A percentile compares a stretch with the other conserved stretches of the same genome.
phyloP scores from a whole-genome alignment of 2,113 vertebrate genomes.

The Tinamus guttatus region DNA sequence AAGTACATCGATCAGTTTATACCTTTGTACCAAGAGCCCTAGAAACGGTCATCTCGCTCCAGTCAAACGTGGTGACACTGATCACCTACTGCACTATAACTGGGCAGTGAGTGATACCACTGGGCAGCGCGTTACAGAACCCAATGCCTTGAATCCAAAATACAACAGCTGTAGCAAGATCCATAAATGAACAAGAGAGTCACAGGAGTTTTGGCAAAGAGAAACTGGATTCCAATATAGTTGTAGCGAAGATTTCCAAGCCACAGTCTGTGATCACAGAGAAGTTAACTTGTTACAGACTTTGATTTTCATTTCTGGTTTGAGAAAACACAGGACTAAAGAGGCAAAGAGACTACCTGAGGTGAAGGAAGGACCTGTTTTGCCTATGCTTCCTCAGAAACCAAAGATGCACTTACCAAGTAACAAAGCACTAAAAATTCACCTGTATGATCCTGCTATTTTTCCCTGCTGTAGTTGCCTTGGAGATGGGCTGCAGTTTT shows the following conservation, averaged over 20 bases:
- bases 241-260: background rate
- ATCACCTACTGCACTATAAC: fast-evolving
- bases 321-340: background rate
- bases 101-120: background rate
- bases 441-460: background rate
- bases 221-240: background rate
- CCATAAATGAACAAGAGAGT: background rate
- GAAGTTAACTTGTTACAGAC: background rate
- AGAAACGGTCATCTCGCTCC: background rate
- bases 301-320: background rate
- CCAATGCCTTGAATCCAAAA: background rate
- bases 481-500: background rate
- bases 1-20: fast-evolving
- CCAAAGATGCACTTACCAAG: background rate
- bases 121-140: background rate
- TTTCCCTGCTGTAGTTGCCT: background rate
- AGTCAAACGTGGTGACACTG: background rate
- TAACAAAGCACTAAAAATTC: background rate
- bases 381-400: background rate
- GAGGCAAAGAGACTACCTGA: background rate
- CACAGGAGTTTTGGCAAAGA: background rate
- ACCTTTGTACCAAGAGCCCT: no score
- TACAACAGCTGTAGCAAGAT: background rate
- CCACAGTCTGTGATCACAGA: fast-evolving
- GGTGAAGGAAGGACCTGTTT: background rate